Evolutionary conservation across 1,140 invertebrate species (phyloP).

Genomic region (Trichomalopsis sarcophagae): DNA sequence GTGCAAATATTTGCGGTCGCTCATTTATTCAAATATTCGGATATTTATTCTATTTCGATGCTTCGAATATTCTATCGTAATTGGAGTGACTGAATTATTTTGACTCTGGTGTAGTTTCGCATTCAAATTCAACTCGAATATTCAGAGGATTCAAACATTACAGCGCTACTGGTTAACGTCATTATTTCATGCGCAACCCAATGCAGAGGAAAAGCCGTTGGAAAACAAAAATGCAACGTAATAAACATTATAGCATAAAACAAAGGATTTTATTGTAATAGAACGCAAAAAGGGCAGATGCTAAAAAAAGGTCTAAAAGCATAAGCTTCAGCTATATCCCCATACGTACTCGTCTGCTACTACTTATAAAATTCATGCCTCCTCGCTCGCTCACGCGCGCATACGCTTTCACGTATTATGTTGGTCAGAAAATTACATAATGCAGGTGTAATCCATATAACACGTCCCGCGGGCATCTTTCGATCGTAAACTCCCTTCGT

Average conservation of each 20-base stretch:
- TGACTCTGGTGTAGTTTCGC: not conserved
- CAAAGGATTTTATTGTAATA: no score
- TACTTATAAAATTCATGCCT: not conserved
- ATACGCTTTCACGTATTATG: constrained; percentile 4
- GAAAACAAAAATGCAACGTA: no score
- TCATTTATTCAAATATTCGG: constrained; percentile 29
- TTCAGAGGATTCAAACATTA: not conserved
- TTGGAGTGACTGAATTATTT: constrained; percentile 42
- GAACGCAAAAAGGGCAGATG: no score
- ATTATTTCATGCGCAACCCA: not conserved
- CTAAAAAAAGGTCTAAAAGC: not conserved
- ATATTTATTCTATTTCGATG: constrained; percentile 26
- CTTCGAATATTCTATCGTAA: constrained; percentile 26
- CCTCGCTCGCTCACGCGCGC: not conserved
- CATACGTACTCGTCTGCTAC: not conserved
- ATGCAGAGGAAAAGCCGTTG: no score
- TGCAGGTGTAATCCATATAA: constrained; percentile 20
- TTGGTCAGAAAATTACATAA: constrained; percentile 37
- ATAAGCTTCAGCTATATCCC: not conserved
- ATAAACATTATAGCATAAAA: no score
- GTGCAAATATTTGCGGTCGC: constrained; percentile 3
- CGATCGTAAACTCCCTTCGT: constrained; percentile 31
- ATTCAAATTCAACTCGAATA: constrained; percentile 32
- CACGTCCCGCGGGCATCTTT: constrained; percentile 8
- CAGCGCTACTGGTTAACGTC: not conserved